Conservation (phyloP, 2,888 invertebrate genomes). For the Argyra leucocephala region DNA sequence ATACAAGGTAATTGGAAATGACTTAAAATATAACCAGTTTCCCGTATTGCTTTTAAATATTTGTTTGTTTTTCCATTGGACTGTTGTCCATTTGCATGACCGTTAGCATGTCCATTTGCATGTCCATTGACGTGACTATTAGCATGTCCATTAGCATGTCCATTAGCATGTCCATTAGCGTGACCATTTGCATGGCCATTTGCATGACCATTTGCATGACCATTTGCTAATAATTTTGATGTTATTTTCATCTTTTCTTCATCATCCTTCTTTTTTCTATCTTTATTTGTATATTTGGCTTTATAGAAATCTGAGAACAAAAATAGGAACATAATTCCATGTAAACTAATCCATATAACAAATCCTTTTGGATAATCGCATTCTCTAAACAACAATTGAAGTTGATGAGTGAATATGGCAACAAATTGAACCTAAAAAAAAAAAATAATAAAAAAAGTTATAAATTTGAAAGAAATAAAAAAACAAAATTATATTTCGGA, state of each 20-base stretch:
- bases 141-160: too few relatives aligned
- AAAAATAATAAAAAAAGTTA: constrained; percentile 18
- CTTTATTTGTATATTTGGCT: constrained; percentile 56
- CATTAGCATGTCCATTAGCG: too few relatives aligned
- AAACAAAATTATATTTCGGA: constrained; percentile 4
- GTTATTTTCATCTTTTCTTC: not conserved
- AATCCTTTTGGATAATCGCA: constrained; percentile 86
- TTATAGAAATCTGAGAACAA: constrained; percentile 94
- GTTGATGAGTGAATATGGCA: constrained; percentile 81
- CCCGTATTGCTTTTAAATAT: constrained; percentile 14
- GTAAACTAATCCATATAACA: constrained; percentile 89
- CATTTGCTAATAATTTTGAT: constrained; percentile 23
- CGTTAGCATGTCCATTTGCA: constrained; percentile 37
- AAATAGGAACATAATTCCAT: constrained; percentile 87
- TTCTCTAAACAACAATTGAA: constrained; percentile 79
- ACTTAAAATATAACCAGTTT: not conserved
- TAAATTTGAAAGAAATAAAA: constrained; percentile 2
- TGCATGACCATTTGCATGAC: constrained; percentile 32
- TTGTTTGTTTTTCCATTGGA: constrained; percentile 32
- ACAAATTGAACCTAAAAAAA: constrained; percentile 76
- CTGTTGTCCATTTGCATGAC: constrained; percentile 30
- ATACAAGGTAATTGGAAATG: not conserved
- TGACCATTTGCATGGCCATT: constrained; percentile 35
- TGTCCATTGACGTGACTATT: constrained; percentile 32
- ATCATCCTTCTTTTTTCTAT: constrained; percentile 25